Evolutionary conservation across 2,113 vertebrate species (phyloP).

Genomic region (Dipodomys merriami): DNA sequence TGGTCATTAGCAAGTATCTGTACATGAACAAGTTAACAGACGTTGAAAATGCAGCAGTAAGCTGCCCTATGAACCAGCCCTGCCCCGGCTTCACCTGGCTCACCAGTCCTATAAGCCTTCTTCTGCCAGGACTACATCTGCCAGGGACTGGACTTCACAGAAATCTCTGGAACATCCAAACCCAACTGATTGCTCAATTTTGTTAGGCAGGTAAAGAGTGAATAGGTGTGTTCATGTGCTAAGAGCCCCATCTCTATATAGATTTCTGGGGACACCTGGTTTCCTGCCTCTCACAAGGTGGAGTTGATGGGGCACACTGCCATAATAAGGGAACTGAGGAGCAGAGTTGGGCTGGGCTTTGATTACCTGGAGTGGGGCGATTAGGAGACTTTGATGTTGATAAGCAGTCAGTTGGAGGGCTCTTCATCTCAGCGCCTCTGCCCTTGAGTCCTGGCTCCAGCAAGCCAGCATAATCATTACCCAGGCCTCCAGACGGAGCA

Average conservation of each 20-base stretch:
- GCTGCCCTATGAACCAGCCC: not conserved
- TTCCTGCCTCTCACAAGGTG: not conserved
- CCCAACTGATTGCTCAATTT: not conserved
- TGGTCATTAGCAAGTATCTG: not conserved
- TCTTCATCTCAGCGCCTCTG: constrained; percentile 20
- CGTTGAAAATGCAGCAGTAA: not conserved
- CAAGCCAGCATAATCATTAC: constrained; percentile 41
- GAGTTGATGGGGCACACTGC: not conserved
- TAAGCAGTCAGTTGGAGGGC: not conserved
- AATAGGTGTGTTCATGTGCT: not conserved
- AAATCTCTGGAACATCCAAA: not conserved
- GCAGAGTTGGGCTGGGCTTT: not conserved
- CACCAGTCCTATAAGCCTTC: not conserved
- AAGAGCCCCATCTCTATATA: not conserved
- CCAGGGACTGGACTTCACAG: not conserved
- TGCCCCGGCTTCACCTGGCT: not conserved
- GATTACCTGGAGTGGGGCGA: constrained; percentile 53
- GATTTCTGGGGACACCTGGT: not conserved
- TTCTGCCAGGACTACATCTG: not conserved
- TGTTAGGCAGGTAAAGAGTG: not conserved
- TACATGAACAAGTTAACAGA: no score
- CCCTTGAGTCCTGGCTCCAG: constrained; percentile 27
- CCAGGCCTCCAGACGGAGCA: not conserved
- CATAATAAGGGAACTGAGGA: not conserved
- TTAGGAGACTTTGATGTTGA: constrained; percentile 73